A percentile compares a stretch with the other conserved stretches of the same genome.
Conservation (phyloP, 2,888 invertebrate species). For the Entomobrya proxima region DNA sequence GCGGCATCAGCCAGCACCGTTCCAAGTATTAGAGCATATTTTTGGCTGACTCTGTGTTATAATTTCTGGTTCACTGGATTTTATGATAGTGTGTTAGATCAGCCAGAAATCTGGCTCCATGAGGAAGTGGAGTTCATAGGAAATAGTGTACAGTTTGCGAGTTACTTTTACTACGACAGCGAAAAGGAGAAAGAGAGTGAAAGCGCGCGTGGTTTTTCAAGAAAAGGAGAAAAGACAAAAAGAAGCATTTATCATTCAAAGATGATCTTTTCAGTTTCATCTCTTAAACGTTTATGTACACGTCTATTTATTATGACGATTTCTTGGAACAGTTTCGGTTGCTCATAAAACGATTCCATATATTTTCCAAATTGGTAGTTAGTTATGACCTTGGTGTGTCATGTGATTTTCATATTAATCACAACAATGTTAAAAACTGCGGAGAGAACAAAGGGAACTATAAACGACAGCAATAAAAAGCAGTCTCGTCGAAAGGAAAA, state of each 20-base stretch:
- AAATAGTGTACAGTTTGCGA: slow-evolving; percentile 19
- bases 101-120: slow-evolving; percentile 61
- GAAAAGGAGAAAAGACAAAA: slow-evolving; percentile 21
- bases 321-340: slow-evolving; percentile 31
- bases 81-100: slow-evolving; percentile 64
- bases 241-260: slow-evolving; percentile 40
- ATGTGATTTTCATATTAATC: slow-evolving; percentile 46
- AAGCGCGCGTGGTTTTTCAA: not conserved
- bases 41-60: slow-evolving; percentile 68
- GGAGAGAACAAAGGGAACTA: not conserved
- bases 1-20: slow-evolving; percentile 2
- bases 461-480: slow-evolving; percentile 1
- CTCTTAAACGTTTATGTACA: slow-evolving; percentile 29
- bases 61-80: slow-evolving; percentile 68
- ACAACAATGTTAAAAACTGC: slow-evolving; percentile 13
- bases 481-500: not conserved
- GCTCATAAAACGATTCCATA: slow-evolving; percentile 37
- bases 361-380: slow-evolving; percentile 44
- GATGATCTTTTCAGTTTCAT: slow-evolving; percentile 39
- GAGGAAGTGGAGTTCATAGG: slow-evolving; percentile 24
- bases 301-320: slow-evolving; percentile 4
- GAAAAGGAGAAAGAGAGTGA: not conserved
- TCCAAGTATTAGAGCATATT: slow-evolving; percentile 60
- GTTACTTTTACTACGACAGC: not conserved
- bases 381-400: slow-evolving; percentile 41